Conservation (phyloP, 1,140 invertebrate genomes). For the Parasteatoda tepidariorum region DNA sequence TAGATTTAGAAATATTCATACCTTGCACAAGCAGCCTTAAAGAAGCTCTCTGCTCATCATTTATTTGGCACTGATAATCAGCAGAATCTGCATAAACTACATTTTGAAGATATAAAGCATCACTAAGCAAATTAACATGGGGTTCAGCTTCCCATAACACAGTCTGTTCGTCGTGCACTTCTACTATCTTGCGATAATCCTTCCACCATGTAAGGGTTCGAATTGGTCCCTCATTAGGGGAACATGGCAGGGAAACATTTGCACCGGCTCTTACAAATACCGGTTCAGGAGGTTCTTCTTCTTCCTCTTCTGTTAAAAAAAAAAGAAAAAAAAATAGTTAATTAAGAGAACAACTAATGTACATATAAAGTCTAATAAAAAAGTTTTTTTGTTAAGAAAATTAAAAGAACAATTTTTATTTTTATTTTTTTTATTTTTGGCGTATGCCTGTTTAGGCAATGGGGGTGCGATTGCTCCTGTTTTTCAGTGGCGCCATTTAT, state of each 20-base stretch:
- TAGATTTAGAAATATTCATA: slow-evolving; percentile 66
- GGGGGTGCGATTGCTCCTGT: too few relatives aligned
- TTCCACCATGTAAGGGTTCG: slow-evolving; percentile 62
- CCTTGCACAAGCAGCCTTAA: slow-evolving; percentile 76
- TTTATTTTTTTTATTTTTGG: too few relatives aligned
- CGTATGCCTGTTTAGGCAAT: too few relatives aligned
- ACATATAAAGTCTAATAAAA: too few relatives aligned
- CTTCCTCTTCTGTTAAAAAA: slow-evolving; percentile 29
- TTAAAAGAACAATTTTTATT: too few relatives aligned
- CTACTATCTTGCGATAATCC: slow-evolving; percentile 62
- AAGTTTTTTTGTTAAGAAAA: too few relatives aligned
- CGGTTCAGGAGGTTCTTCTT: slow-evolving; percentile 28
- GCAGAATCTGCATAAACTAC: slow-evolving; percentile 75
- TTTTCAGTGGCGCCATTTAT: too few relatives aligned
- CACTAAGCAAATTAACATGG: slow-evolving; percentile 72
- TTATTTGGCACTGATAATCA: slow-evolving; percentile 77
- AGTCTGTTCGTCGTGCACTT: slow-evolving; percentile 60
- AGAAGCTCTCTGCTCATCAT: slow-evolving; percentile 75
- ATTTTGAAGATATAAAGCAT: slow-evolving; percentile 75
- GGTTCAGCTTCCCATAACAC: slow-evolving; percentile 62
- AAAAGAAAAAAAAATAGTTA: neutral
- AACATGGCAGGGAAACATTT: slow-evolving; percentile 61
- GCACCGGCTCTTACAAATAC: slow-evolving; percentile 60
- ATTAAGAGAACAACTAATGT: too few relatives aligned
- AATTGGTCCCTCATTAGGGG: neutral